A percentile compares a stretch with the other conserved stretches of the same genome.
Conservation (phyloP, 92 coral and sea anemone species). For the Epizoanthus fatuus region DNA sequence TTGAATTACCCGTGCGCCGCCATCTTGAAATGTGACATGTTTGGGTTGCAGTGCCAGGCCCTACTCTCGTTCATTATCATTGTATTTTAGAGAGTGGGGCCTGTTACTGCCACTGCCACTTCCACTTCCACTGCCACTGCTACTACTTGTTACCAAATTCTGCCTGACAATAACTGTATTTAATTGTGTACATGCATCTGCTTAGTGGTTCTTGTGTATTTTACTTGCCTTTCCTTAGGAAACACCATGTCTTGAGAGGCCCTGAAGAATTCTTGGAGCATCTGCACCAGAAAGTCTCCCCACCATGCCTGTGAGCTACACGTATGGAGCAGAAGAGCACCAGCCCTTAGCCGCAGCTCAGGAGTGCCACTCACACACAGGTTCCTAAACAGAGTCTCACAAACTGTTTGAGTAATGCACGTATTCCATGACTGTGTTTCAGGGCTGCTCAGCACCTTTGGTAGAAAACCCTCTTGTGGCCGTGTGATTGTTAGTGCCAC, state of each 20-base stretch:
- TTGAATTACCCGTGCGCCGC: too few species aligned
- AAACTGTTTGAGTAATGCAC: constrained; percentile 74
- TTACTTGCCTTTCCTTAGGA: constrained; percentile 89
- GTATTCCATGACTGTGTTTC: constrained; percentile 70
- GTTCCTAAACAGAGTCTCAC: constrained; percentile 91
- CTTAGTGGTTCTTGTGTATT: neutral
- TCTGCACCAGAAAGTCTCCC: constrained; percentile 93
- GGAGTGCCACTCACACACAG: constrained; percentile 93
- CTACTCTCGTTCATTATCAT: too few species aligned
- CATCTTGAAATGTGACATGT: too few species aligned
- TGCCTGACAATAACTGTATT: too few species aligned
- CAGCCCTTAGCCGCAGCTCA: constrained; percentile 87
- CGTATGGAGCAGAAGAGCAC: constrained; percentile 88
- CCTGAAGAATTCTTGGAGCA: constrained; percentile 93
- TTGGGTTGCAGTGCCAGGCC: too few species aligned
- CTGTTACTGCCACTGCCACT: too few species aligned
- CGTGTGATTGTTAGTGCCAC: constrained; percentile 80
- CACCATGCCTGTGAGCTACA: constrained; percentile 94
- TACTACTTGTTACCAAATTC: too few species aligned
- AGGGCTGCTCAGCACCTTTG: constrained; percentile 54
- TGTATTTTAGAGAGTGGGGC: too few species aligned
- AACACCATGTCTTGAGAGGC: constrained; percentile 85
- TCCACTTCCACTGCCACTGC: too few species aligned
- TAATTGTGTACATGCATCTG: neutral
- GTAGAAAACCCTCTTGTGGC: constrained; percentile 72